phyloP scores from a whole-genome alignment of 2,888 invertebrate genomes.

The Dolomedes plantarius region DNA sequence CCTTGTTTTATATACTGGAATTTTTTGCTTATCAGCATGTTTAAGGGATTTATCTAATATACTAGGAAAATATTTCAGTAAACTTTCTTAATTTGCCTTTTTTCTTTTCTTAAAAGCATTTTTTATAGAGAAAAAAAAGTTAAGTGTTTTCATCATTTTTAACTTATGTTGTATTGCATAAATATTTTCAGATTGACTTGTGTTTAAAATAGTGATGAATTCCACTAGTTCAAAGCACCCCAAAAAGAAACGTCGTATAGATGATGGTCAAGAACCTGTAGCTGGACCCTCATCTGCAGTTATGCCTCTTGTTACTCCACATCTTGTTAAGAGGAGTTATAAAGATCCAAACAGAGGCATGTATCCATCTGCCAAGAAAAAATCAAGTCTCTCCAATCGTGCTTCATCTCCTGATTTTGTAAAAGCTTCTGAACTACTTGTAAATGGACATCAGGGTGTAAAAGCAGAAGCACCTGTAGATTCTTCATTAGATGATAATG shows the following conservation, averaged over 20 bases:
- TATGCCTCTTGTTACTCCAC: constrained; percentile 6
- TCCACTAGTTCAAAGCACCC: neutral
- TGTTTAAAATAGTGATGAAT: neutral
- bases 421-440: constrained; percentile 29
- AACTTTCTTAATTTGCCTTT: too few species aligned
- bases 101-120: too few species aligned
- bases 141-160: too few species aligned
- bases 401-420: neutral
- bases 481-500: neutral
- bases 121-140: too few species aligned
- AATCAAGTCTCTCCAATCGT: neutral
- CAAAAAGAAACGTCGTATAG: constrained; percentile 38
- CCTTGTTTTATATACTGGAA: too few species aligned
- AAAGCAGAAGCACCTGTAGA: too few species aligned
- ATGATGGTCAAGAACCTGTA: neutral
- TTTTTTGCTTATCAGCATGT: too few species aligned
- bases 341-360: constrained; percentile 19
- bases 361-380: neutral
- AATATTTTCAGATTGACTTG: too few species aligned
- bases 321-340: constrained; percentile 11
- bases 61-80: too few species aligned
- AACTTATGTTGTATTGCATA: too few species aligned
- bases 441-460: too few species aligned
- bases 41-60: too few species aligned
- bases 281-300: neutral